Evolutionary conservation across 2,113 vertebrate genomes (phyloP).

Genomic region (Shinisaurus crocodilurus): DNA sequence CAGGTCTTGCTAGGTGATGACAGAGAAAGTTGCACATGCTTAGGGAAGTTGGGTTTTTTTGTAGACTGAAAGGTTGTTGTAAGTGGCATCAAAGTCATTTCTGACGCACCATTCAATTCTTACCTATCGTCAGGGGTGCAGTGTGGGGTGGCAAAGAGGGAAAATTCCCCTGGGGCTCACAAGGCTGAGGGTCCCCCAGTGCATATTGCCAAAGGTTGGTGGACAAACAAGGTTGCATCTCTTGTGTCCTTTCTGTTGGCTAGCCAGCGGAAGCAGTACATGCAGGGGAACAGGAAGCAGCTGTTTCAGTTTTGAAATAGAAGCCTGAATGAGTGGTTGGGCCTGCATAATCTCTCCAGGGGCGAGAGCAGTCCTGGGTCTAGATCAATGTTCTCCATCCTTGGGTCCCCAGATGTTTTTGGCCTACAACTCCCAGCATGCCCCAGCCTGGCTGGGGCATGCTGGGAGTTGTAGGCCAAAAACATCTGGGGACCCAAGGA

Average conservation of each 20-base stretch:
- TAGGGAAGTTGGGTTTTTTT: not conserved
- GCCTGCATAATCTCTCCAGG: not conserved
- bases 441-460: no score
- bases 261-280: not conserved
- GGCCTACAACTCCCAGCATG: no score
- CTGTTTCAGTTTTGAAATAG: not conserved
- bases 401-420: no score
- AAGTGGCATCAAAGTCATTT: not conserved
- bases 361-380: not conserved
- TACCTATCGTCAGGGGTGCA: not conserved
- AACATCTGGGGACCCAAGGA: no score
- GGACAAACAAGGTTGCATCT: not conserved
- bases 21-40: not conserved
- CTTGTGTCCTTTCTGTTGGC: not conserved
- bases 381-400: no score
- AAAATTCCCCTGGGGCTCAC: not conserved
- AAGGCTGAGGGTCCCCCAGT: no score
- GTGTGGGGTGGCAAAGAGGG: not conserved
- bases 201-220: not conserved
- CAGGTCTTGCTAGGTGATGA: not conserved
- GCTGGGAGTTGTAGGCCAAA: no score
- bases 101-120: not conserved
- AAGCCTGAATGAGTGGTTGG: not conserved
- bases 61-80: not conserved
- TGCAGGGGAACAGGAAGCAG: not conserved